Evolutionary conservation across 2,113 vertebrate species (phyloP), one percentile per base, ranked within the genome.

Genomic region (Paraplagusia blochii): DNA sequence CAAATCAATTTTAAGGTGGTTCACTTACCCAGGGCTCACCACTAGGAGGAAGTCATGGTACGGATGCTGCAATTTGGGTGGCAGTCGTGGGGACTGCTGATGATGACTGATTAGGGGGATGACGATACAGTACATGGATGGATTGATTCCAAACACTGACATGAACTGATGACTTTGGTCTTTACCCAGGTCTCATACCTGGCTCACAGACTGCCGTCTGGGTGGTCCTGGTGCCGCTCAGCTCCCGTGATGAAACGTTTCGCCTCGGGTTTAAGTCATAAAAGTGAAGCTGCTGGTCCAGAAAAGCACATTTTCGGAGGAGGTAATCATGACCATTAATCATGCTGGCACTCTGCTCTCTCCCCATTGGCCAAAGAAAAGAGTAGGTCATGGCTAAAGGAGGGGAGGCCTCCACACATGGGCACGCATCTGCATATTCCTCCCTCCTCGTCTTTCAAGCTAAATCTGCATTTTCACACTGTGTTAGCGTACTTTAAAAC

Each of bases 291-390:
- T 85, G 85, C 62, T 89, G 77, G 77, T 82, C 80, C 88, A 87
- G 89, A 84, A 91, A 92, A 89, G 69, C 85, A 88, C 87, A 92
- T 87, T 88, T 86, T 89, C 85, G 72, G 85, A 85, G 81, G 58
- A 90, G 81, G 83, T 94, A 90, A 95, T 94, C 88, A 87, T 79
- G 86, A 88, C 80, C 90, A 91, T 94, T 93, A 90, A 93, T 95
- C 92, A 92, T 50, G 61, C 16, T 36, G 76, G 58, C 56, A 79
- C 58, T 38, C 80, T 81, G 52, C 75, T 75, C 69, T 74, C 22
- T 69, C 84, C 79, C 85, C 86, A 84, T 59, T 84, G 87, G 87
- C 82, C 71, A 80, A 29, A 29, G 6, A 29, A 29, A 75, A 72
- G 79, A 85, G 77, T 75, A 74, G 87, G 89, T 89, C 87, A 89